phyloP scores from a whole-genome alignment of 2,888 invertebrate genomes.

The Macrosiphum euphorbiae region DNA sequence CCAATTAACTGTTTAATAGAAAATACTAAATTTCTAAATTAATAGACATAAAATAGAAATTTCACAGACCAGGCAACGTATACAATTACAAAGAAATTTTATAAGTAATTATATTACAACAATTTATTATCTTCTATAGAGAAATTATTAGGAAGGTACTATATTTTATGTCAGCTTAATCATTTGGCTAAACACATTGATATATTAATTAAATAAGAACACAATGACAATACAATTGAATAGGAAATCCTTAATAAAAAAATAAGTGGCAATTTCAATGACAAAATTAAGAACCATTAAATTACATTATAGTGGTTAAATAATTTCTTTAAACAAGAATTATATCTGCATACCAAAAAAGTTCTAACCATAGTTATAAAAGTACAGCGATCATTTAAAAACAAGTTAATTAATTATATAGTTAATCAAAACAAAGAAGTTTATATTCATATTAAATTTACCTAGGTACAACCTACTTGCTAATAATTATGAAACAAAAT shows the following conservation, averaged over 20 bases:
- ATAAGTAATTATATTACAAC: not conserved
- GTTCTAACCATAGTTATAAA: not conserved
- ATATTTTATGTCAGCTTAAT: not conserved
- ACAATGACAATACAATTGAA: not conserved
- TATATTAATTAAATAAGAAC: not conserved
- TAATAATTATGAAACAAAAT: too few species aligned
- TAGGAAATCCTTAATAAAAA: slow-evolving; percentile 13
- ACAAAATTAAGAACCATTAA: not conserved
- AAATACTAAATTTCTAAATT: too few species aligned
- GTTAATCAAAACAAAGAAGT: not conserved
- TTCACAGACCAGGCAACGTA: not conserved
- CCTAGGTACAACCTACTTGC: too few species aligned
- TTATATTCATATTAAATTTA: not conserved
- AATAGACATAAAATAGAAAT: not conserved
- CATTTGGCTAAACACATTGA: not conserved
- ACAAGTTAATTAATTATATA: not conserved
- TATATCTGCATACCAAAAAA: not conserved
- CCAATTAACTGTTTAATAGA: not conserved
- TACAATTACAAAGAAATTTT: not conserved
- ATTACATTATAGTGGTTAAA: not conserved
- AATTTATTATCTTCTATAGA: not conserved
- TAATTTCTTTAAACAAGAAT: not conserved
- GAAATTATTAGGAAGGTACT: not conserved
- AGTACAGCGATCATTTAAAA: not conserved
- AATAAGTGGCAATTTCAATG: not conserved